Percentiles rank a stretch among this genome's conserved stretches.
Evolutionary conservation across 2,797 vertebrate genomes (phyloP).

Genomic region (Glyptemys insculpta): DNA sequence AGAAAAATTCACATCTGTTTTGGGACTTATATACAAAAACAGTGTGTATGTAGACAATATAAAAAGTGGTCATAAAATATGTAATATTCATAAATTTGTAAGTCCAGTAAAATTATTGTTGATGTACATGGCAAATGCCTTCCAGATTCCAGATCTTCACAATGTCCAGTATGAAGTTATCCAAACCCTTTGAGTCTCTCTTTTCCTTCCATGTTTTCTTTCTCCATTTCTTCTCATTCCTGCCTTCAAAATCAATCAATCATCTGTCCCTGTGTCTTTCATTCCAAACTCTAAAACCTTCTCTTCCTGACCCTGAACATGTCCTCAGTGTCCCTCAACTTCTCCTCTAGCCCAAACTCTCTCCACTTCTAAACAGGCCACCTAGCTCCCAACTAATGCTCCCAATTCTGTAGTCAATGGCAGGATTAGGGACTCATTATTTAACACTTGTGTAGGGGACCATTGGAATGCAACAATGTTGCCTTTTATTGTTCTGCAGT

Average conservation of each 20-base stretch:
- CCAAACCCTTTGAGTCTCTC: not conserved
- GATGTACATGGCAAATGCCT: accelerated
- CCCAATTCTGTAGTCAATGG: not conserved
- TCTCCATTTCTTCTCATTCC: not conserved
- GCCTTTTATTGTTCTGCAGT: not conserved
- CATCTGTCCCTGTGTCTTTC: not conserved
- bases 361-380: not conserved
- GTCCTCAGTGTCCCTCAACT: not conserved
- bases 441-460: not conserved
- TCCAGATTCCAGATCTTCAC: accelerated
- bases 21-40: not conserved
- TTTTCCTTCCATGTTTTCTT: not conserved
- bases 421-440: not conserved
- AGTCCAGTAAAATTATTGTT: not conserved
- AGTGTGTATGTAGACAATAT: not conserved
- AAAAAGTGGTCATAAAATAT: not conserved
- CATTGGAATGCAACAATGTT: not conserved
- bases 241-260: not conserved
- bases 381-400: not conserved
- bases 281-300: not conserved
- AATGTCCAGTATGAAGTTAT: not conserved
- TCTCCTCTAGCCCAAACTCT: not conserved
- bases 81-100: accelerated
- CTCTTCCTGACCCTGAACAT: accelerated
- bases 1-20: not conserved